phyloP scores from a whole-genome alignment of 2,888 invertebrate species.

The Bhutanitis thaidina region DNA sequence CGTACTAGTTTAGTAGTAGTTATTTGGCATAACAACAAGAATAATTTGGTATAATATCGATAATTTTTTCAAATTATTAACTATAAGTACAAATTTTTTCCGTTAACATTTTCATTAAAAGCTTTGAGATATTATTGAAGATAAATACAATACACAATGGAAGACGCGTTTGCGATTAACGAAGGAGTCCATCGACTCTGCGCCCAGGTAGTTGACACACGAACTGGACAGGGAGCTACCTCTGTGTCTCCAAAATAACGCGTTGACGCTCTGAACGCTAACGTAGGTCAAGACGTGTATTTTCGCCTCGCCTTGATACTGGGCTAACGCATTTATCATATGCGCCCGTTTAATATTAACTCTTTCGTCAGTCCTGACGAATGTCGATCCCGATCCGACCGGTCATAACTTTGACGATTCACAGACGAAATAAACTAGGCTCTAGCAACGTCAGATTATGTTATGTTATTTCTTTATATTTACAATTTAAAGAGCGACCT shows the following conservation, averaged over 20 bases:
- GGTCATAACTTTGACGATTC: slow-evolving; percentile 29
- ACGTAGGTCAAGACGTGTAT: slow-evolving; percentile 74
- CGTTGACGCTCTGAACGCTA: slow-evolving; percentile 44
- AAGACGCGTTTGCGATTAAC: not conserved
- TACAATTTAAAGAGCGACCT: slow-evolving; percentile 8
- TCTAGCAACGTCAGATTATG: slow-evolving; percentile 22
- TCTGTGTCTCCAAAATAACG: slow-evolving; percentile 55
- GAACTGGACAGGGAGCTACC: slow-evolving; percentile 38
- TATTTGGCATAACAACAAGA: too few species aligned
- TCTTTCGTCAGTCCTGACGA: slow-evolving; percentile 58
- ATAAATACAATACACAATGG: too few species aligned
- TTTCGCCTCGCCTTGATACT: slow-evolving; percentile 76
- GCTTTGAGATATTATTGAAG: too few species aligned
- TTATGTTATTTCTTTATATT: slow-evolving; percentile 13
- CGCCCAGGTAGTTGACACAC: slow-evolving; percentile 29
- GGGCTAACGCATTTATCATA: slow-evolving; percentile 66
- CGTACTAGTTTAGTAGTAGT: too few species aligned
- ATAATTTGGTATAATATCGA: too few species aligned
- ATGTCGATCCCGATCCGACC: slow-evolving; percentile 33
- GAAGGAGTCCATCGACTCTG: slow-evolving; percentile 10
- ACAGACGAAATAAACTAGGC: slow-evolving; percentile 24
- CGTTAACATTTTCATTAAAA: too few species aligned
- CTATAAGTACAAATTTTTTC: too few species aligned
- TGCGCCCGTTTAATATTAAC: slow-evolving; percentile 68
- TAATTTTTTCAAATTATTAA: too few species aligned